Percentiles rank a stretch among this genome's conserved stretches.
Conservation (phyloP, 30 jellyfish, hydroid and myxozoan species). For the Catostylus mosaicus region DNA sequence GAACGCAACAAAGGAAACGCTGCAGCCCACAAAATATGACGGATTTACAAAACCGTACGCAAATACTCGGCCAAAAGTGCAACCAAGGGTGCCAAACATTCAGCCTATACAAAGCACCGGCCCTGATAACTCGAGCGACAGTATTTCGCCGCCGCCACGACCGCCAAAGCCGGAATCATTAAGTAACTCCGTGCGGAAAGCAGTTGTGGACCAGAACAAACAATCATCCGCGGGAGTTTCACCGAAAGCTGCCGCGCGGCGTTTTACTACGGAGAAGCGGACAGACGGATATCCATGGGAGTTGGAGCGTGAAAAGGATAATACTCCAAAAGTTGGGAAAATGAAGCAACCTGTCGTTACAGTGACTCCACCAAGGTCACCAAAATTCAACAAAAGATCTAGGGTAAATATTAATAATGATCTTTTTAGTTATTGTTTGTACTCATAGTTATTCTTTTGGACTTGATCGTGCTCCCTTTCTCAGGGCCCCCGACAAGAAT, state of each 20-base stretch:
- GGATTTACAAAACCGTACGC: slow-evolving; percentile 3
- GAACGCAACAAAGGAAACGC: slow-evolving; percentile 6
- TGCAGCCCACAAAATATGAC: neutral
- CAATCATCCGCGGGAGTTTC: neutral
- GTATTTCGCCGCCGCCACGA: slow-evolving; percentile 56
- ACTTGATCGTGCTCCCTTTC: no score
- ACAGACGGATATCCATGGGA: slow-evolving; percentile 59
- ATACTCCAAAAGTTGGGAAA: slow-evolving; percentile 33
- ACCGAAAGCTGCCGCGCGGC: neutral
- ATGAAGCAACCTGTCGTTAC: slow-evolving; percentile 41
- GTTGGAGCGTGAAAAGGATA: slow-evolving; percentile 12
- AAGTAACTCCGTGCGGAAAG: neutral
- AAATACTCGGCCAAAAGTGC: slow-evolving; percentile 65
- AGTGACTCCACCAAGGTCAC: slow-evolving; percentile 62
- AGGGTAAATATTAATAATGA: neutral
- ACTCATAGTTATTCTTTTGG: no score
- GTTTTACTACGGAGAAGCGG: slow-evolving; percentile 24
- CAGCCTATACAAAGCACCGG: slow-evolving; percentile 8
- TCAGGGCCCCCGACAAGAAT: no score
- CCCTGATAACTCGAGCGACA: neutral
- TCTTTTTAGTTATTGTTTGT: no score
- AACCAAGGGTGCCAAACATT: slow-evolving; percentile 53
- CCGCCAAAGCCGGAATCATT: slow-evolving; percentile 70
- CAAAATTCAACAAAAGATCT: neutral
- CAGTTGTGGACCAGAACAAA: neutral